A percentile compares a stretch with the other conserved stretches of the same genome.
Evolutionary conservation across 2,113 vertebrate genomes (phyloP).

Genomic region (Suncus etruscus): DNA sequence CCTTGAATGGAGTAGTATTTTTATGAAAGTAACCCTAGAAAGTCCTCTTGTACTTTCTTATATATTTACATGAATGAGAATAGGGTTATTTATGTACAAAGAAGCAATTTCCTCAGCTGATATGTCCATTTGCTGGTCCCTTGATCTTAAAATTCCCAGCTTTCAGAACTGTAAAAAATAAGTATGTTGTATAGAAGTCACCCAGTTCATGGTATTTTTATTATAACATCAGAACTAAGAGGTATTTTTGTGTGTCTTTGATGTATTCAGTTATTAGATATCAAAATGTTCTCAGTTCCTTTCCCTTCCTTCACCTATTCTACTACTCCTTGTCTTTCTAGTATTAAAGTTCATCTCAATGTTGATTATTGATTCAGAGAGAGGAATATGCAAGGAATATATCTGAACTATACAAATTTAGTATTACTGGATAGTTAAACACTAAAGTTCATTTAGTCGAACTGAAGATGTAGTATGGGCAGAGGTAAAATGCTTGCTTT

Average conservation of each 20-base stretch:
- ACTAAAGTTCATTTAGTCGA: constrained; percentile 24
- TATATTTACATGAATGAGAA: neutral
- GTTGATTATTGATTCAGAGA: constrained; percentile 41
- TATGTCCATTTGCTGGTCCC: neutral
- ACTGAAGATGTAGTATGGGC: too few species aligned
- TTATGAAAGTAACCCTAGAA: neutral
- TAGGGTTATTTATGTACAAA: neutral
- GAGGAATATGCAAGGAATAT: neutral
- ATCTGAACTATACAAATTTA: constrained; percentile 32
- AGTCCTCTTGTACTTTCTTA: neutral
- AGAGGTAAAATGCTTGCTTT: too few species aligned
- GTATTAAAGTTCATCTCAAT: constrained; percentile 16
- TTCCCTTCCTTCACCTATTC: neutral
- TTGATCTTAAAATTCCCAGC: neutral
- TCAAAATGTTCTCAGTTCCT: constrained; percentile 4
- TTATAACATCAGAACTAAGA: neutral
- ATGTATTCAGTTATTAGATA: constrained; percentile 1
- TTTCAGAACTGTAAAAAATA: constrained; percentile 4
- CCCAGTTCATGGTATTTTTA: neutral
- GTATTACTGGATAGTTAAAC: neutral
- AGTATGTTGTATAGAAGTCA: neutral
- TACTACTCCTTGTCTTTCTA: neutral
- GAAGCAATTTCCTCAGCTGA: neutral
- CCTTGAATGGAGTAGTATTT: neutral
- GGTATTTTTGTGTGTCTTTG: neutral